These are phyloP conservation scores for Harpagifer antarcticus DNA, from an alignment of 2,797 vertebrate genomes.

Conservation along the genomic window DNA sequence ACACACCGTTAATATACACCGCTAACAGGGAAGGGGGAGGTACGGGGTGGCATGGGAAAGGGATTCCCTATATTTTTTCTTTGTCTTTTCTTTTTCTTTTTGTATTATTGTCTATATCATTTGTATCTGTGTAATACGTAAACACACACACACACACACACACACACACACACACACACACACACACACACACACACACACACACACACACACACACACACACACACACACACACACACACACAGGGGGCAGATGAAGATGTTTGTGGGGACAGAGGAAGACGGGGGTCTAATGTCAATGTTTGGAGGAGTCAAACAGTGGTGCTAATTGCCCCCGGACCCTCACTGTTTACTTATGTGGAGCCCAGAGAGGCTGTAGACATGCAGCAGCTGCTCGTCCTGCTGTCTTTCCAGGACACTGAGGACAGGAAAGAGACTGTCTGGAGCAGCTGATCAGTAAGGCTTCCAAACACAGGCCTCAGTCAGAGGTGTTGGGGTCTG, in stretches of 20 bases:
- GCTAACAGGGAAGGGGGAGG: no score
- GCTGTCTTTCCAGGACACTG: background rate
- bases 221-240: background rate
- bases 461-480: no score
- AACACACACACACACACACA: background rate
- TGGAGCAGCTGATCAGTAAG: no score
- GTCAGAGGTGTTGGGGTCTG: no score
- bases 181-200: no score
- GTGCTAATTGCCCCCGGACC: constrained; percentile 49
- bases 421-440: background rate
- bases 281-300: constrained; percentile 68
- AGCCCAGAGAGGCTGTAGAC: constrained; percentile 1
- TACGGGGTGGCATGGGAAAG: no score
- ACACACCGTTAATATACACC: no score
- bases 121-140: no score
- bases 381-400: constrained; percentile 16
- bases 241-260: constrained; percentile 28
- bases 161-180: background rate
- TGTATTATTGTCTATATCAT: no score
- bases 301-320: constrained; percentile 66
- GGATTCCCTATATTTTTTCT: no score
- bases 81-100: no score
- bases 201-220: background rate
- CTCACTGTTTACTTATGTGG: constrained; percentile 48
- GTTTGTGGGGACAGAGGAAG: constrained; percentile 46